A percentile compares a stretch with the other conserved stretches of the same genome.
Conservation (phyloP, 1,140 invertebrate species). For the Anastatus disparis region DNA sequence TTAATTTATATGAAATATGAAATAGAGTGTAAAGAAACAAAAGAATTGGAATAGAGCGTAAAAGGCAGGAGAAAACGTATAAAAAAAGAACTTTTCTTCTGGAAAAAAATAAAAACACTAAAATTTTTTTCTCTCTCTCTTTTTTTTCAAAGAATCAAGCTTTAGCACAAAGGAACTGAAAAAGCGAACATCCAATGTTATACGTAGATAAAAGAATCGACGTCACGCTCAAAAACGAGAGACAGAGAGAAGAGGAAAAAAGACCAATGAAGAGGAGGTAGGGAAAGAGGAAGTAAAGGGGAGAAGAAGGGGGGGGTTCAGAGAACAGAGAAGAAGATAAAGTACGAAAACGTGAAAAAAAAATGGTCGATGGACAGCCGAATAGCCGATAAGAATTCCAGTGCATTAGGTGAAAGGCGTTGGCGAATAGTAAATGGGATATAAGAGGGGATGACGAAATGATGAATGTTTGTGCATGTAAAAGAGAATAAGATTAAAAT, state of each 20-base stretch:
- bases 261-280: background rate
- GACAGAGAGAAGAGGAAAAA: background rate
- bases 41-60: no score
- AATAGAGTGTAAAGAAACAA: no score
- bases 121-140: no score
- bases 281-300: no score
- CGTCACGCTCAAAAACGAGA: slow-evolving; percentile 13
- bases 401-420: background rate
- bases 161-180: background rate
- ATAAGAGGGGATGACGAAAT: slow-evolving; percentile 10
- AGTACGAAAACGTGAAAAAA: slow-evolving; percentile 29
- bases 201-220: slow-evolving; percentile 22
- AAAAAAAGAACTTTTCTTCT: no score
- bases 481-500: background rate
- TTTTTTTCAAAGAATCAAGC: background rate
- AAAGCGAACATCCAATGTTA: background rate
- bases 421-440: background rate
- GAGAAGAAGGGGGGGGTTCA: no score
- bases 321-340: no score
- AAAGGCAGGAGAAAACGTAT: no score
- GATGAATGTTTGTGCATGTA: slow-evolving; percentile 13
- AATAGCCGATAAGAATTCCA: slow-evolving; percentile 30
- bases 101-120: no score
- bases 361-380: slow-evolving; percentile 27
- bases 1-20: no score